Evolutionary conservation across 1,140 invertebrate species (phyloP), one percentile per base, ranked within the genome.

Genomic region (Drosophila persimilis): DNA sequence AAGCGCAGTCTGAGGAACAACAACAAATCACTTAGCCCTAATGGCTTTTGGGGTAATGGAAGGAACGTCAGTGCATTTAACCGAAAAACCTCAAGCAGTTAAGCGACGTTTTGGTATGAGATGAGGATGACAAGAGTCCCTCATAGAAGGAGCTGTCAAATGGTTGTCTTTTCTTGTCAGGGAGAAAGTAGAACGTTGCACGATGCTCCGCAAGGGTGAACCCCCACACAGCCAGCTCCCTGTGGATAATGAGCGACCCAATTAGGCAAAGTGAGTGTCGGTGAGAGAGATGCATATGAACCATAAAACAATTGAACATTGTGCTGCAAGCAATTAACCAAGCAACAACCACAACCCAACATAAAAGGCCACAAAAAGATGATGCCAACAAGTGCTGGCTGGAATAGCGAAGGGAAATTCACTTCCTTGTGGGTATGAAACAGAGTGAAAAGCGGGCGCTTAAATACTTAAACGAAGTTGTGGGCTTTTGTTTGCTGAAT

Each of bases 21-120:
- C 77, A 88, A 83, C 83, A 88, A 88, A 83, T 88, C 83, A 88
- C 83, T 88, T 88, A 88, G 83, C 83, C 83, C 74, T 88, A 88
- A 88, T 88, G 84, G 83, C 83, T 86, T 81, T 73, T 83, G 83
- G 46, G 54, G 41, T 9, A 17, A 13, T 29, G 77, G 71, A 60
- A 69, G 11, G 41, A 43, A 22, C 24, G 59, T 31, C 50, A 54
- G 67, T 74, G 83, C 83, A 88, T 88, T 88, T 88, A 88, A 88
- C 83, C 83, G 46, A 77, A 89, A 86, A 88, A 86, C 78, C 83
- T 79, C 84, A 88, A 88, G 83, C 83, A 79, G 78, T 88, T 88
- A 88, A 88, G 55, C 71, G 72, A 39, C 35, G 35, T 13, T 35
- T 54, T 31, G 22, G 35, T 8, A 46, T 41, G 31, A 3, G 50